Base-by-base conservation (phyloP, 1,140 invertebrate species). In the Lasaia peninsularis region DNA sequence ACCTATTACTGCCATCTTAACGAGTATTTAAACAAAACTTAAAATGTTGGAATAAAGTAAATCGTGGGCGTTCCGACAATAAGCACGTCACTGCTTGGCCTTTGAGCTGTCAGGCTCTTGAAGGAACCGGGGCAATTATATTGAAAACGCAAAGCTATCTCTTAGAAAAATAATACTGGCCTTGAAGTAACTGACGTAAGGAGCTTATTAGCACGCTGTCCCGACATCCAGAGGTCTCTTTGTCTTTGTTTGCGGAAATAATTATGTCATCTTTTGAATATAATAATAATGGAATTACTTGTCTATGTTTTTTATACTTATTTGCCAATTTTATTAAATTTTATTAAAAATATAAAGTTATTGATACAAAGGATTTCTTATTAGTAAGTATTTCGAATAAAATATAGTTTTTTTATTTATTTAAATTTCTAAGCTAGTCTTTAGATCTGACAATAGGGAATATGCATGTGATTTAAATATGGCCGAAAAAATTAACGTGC, bases 121-220 rank as follows among this genome's bases (percentile, higher is more conserved):
- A 87, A 87, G 82, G 68, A 82, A 85, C 72, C 75, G 75, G 81
- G 84, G 84, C 81, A 87, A 86, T 87, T 86, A 85, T 78, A 85
- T 85, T 84, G 80, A 87, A 86, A 87, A 79, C 80, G 75, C 78
- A 79, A 78, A 72, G 80, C 77, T 87, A 84, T 86, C 79, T 83
- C 77, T 78, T 79, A 84, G 72, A 83, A 83, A 80, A 80, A 84
- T 78, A 80, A 80, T 78, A 73, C 73, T 67, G 75, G 69, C 69
- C 73, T 76, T 74, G 72, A 73, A 61, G 68, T 67, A 68, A 71
- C 71, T 81, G 81, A 82, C 76, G 69, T 73, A 81, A 78, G 75
- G 63, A 76, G 78, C 81, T 83, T 85, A 85, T 85, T 85, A 85
- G 78, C 80, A 78, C 80, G 73, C 73, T 62, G 68, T 63, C 62